These are phyloP conservation scores for Tringa solitaria DNA, from an alignment of 2,113 vertebrate species.

Conservation along the genomic window DNA sequence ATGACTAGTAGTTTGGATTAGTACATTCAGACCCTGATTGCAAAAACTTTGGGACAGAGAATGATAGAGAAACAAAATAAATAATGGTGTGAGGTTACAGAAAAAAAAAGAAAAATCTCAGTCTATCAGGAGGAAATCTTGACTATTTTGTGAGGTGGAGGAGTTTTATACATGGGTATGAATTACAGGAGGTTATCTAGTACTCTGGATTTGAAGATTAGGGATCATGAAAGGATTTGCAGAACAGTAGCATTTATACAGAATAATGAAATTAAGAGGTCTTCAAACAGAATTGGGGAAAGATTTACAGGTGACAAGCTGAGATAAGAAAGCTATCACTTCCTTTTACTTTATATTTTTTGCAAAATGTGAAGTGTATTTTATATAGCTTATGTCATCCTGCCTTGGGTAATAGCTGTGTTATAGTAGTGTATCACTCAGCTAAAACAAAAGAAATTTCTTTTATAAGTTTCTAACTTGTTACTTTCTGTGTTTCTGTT, in stretches of 20 bases:
- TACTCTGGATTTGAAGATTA: background rate
- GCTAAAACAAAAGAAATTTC: accelerated
- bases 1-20: background rate
- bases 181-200: background rate
- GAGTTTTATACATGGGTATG: background rate
- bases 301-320: background rate
- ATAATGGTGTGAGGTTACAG: background rate
- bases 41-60: background rate
- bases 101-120: background rate
- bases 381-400: background rate
- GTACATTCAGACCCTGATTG: background rate
- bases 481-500: background rate
- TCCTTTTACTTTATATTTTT: background rate
- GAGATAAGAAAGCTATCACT: background rate
- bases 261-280: background rate
- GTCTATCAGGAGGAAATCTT: background rate
- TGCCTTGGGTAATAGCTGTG: background rate
- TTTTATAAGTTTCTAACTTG: background rate
- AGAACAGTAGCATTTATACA: background rate
- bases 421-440: background rate
- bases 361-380: background rate
- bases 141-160: background rate
- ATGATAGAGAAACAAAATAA: background rate
- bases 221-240: background rate
- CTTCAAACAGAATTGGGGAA: background rate